phyloP scores from a whole-genome alignment of 2,888 invertebrate genomes.

The Thymelicus sylvestris region DNA sequence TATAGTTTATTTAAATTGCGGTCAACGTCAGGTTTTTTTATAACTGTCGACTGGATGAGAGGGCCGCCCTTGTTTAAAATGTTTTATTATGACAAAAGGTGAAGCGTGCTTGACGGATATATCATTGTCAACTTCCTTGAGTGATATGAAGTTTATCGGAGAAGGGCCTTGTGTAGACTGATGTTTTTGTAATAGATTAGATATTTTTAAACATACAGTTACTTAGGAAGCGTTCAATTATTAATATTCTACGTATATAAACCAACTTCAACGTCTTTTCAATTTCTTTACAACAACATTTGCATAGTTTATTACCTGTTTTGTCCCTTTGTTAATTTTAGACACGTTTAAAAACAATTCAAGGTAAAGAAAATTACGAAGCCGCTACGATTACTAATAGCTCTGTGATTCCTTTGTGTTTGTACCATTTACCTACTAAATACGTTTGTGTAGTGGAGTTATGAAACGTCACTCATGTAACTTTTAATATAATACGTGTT shows the following conservation, averaged over 20 bases:
- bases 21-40: conserved; percentile 48
- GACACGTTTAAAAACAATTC: conserved; percentile 2
- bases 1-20: conserved; percentile 70
- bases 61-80: conserved; percentile 23
- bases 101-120: conserved; percentile 39
- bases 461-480: not conserved
- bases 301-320: not conserved
- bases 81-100: conserved; percentile 39
- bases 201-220: not conserved
- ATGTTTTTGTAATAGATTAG: not conserved
- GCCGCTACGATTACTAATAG: too few relatives aligned
- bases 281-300: not conserved
- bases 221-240: not conserved
- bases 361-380: conserved; percentile 13
- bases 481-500: not conserved
- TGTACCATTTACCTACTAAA: too few relatives aligned
- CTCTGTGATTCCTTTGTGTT: too few relatives aligned
- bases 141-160: conserved; percentile 12
- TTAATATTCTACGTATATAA: too few relatives aligned
- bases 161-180: not conserved
- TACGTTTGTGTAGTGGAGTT: not conserved
- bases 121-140: conserved; percentile 17
- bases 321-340: not conserved
- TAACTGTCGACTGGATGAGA: conserved; percentile 35
- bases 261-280: too few relatives aligned